phyloP scores from a whole-genome alignment of 2,113 vertebrate species.

The Anser brachyrhynchus region DNA sequence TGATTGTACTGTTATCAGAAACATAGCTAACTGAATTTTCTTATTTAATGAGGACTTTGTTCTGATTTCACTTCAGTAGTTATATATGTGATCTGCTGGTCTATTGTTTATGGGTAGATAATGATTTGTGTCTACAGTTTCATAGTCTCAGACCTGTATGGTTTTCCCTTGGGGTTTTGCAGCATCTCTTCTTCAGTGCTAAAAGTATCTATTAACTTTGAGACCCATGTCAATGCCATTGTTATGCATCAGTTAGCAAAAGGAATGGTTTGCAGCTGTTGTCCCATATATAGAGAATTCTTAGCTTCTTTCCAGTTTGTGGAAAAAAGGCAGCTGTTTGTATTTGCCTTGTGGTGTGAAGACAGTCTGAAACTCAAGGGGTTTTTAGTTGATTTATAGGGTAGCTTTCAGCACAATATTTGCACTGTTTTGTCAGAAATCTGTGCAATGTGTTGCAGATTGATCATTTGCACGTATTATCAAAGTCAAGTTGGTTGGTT shows the following conservation, averaged over 20 bases:
- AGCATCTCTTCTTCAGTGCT: background rate
- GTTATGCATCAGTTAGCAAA: background rate
- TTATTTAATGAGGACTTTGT: background rate
- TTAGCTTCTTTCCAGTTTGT: background rate
- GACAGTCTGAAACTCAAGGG: background rate
- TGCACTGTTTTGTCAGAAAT: background rate
- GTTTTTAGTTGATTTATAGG: background rate
- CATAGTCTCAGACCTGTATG: background rate
- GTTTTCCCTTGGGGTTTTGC: background rate
- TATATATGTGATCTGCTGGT: background rate
- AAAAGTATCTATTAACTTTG: background rate
- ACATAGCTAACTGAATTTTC: background rate
- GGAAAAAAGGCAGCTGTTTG: slow-evolving; percentile 41
- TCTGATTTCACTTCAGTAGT: background rate
- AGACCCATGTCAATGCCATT: background rate
- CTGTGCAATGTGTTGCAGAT: background rate
- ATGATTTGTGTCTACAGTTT: background rate
- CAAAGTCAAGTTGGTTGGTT: background rate
- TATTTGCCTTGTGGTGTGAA: background rate
- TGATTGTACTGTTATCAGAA: background rate
- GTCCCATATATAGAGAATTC: background rate
- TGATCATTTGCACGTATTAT: background rate
- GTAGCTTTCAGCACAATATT: background rate
- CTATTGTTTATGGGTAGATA: background rate
- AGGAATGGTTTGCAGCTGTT: slow-evolving; percentile 40